A percentile compares a stretch with the other conserved stretches of the same genome.
Evolutionary conservation across 2,888 invertebrate genomes (phyloP).

Genomic region (Imbricaverruca yamaguchii): DNA sequence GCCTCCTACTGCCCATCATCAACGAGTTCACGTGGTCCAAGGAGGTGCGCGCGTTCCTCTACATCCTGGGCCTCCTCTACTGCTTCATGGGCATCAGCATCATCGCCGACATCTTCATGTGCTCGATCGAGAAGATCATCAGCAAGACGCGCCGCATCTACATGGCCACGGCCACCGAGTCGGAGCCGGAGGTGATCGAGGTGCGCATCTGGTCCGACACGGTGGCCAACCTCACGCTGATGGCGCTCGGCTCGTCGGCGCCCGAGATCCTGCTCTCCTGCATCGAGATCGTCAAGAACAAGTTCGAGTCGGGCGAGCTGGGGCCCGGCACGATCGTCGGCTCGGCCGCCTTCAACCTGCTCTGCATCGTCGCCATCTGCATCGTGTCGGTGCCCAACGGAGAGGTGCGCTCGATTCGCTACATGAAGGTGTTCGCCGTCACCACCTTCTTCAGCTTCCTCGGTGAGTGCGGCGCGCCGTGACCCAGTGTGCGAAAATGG

Average conservation of each 20-base stretch:
- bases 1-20: conserved; percentile 45
- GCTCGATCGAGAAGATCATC: conserved; percentile 51
- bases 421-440: conserved; percentile 42
- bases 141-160: conserved; percentile 45
- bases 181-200: conserved; percentile 46
- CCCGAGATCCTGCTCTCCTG: conserved; percentile 50
- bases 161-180: conserved; percentile 32
- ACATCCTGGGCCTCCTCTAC: conserved; percentile 48
- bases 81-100: conserved; percentile 52
- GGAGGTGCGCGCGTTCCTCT: conserved; percentile 42
- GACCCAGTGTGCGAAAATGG: too few relatives aligned
- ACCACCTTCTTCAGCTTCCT: conserved; percentile 43
- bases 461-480: not conserved
- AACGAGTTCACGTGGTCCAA: conserved; percentile 45
- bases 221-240: conserved; percentile 51
- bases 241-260: conserved; percentile 51
- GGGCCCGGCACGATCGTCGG: conserved; percentile 53
- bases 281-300: conserved; percentile 46
- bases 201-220: conserved; percentile 49
- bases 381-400: conserved; percentile 44
- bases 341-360: conserved; percentile 52
- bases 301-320: conserved; percentile 44
- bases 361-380: conserved; percentile 50
- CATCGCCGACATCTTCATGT: conserved; percentile 53
- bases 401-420: conserved; percentile 39